A percentile compares a stretch with the other conserved stretches of the same genome.
Evolutionary conservation across 2,888 invertebrate genomes (phyloP).

Genomic region (Calliphora vomitoria): DNA sequence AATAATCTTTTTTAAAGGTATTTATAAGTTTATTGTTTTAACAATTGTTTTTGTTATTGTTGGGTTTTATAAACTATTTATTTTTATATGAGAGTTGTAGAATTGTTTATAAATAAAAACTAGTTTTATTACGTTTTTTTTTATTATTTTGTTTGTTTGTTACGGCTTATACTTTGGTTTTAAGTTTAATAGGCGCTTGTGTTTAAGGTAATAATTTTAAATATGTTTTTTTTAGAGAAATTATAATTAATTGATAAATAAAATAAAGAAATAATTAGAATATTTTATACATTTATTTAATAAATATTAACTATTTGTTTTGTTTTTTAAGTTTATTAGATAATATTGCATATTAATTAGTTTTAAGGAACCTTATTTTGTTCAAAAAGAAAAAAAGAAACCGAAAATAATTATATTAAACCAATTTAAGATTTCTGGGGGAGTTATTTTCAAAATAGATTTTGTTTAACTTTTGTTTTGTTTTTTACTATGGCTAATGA

Average conservation of each 20-base stretch:
- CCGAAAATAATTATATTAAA: not conserved
- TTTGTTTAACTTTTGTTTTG: conserved; percentile 55
- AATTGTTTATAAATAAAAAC: conserved; percentile 64
- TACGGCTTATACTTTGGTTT: conserved; percentile 36
- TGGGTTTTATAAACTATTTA: conserved; percentile 52
- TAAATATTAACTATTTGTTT: conserved; percentile 43
- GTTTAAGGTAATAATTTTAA: conserved; percentile 32
- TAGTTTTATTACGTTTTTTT: conserved; percentile 57
- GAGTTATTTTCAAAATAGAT: conserved; percentile 23
- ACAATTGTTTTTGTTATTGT: conserved; percentile 39
- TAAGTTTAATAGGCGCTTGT: conserved; percentile 66
- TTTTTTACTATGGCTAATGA: conserved; percentile 75
- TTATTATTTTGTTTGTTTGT: not conserved
- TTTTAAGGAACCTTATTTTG: conserved; percentile 73
- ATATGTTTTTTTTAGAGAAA: not conserved
- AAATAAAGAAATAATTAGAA: not conserved
- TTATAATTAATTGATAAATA: not conserved
- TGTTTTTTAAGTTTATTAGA: conserved; percentile 47
- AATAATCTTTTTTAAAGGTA: conserved; percentile 18
- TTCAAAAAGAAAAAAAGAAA: conserved; percentile 9
- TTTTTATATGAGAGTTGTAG: conserved; percentile 46
- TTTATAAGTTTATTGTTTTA: conserved; percentile 35
- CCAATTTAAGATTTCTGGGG: too few relatives aligned
- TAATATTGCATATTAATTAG: conserved; percentile 51
- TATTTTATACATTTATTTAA: conserved; percentile 49